Percentiles rank a stretch among this genome's conserved stretches.
Conservation (phyloP, 2,888 invertebrate species). For the Trisateles emortualis region DNA sequence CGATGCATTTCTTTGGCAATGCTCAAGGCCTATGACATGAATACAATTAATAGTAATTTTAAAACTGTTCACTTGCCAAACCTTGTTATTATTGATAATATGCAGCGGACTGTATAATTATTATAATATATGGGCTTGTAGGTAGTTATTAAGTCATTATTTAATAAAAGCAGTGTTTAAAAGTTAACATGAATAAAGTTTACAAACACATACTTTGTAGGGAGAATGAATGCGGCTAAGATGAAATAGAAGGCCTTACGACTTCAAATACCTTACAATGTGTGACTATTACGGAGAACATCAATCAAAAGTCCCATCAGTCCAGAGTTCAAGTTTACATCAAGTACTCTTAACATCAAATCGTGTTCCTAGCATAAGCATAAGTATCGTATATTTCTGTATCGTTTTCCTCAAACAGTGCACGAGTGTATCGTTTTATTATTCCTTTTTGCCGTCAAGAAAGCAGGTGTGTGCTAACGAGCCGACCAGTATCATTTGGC, state of each 20-base stretch:
- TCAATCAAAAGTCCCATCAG: conserved; percentile 18
- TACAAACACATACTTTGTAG: conserved; percentile 3
- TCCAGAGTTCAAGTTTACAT: conserved; percentile 6
- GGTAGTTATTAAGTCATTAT: conserved; percentile 6
- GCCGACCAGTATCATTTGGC: conserved; percentile 28
- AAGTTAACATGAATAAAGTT: not conserved
- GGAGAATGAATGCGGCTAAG: not conserved
- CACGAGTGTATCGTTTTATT: conserved; percentile 19
- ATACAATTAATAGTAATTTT: conserved; percentile 39
- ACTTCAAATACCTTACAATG: not conserved
- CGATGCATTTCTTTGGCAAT: conserved; percentile 52
- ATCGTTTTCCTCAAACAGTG: conserved; percentile 37
- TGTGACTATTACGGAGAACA: conserved; percentile 15
- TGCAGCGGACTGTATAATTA: conserved; percentile 6
- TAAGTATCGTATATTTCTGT: conserved; percentile 19
- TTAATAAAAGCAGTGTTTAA: not conserved
- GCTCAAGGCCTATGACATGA: conserved; percentile 48
- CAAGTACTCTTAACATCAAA: conserved; percentile 19
- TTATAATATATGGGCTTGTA: not conserved
- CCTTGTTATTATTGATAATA: conserved; percentile 29
- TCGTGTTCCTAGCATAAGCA: conserved; percentile 12
- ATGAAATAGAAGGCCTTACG: not conserved
- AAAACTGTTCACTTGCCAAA: conserved; percentile 29
- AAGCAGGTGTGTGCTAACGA: conserved; percentile 44
- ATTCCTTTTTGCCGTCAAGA: conserved; percentile 34